Conservation (phyloP, 2,888 invertebrate species). For the Xanthia togata region DNA sequence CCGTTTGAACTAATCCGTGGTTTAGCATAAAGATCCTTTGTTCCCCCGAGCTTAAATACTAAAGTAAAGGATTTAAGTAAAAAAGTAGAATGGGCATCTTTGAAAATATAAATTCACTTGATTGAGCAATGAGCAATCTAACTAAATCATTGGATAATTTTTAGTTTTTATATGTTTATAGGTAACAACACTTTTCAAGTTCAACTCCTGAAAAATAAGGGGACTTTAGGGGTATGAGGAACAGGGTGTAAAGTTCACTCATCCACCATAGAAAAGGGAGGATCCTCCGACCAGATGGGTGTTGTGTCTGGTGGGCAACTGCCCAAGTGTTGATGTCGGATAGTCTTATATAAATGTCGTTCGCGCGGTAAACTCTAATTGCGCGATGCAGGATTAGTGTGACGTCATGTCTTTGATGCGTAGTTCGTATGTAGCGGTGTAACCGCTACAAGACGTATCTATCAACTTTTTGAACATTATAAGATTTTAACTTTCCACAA, state of each 20-base stretch:
- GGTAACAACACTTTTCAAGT: neutral
- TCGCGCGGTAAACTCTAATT: no score
- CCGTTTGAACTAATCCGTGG: conserved; percentile 15
- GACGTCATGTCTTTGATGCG: no score
- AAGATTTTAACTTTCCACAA: neutral
- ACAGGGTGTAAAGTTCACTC: no score
- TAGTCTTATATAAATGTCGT: no score
- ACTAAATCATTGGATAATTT: conserved; percentile 1
- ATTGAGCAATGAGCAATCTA: conserved; percentile 11
- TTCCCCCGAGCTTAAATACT: conserved; percentile 26
- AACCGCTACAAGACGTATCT: no score
- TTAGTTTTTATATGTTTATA: neutral
- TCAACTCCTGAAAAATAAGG: neutral
- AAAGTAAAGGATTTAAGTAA: conserved; percentile 28
- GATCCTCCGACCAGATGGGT: no score
- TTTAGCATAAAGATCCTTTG: conserved; percentile 32
- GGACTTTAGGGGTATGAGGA: no score
- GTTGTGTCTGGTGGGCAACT: no score
- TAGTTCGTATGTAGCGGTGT: no score
- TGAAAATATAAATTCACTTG: conserved; percentile 12
- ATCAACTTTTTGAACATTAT: neutral
- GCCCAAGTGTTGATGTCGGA: no score
- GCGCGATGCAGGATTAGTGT: no score
- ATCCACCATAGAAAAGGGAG: no score
- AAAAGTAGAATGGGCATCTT: conserved; percentile 29